phyloP scores from a whole-genome alignment of 2,797 vertebrate species.

The Chaenodraco wilsoni region DNA sequence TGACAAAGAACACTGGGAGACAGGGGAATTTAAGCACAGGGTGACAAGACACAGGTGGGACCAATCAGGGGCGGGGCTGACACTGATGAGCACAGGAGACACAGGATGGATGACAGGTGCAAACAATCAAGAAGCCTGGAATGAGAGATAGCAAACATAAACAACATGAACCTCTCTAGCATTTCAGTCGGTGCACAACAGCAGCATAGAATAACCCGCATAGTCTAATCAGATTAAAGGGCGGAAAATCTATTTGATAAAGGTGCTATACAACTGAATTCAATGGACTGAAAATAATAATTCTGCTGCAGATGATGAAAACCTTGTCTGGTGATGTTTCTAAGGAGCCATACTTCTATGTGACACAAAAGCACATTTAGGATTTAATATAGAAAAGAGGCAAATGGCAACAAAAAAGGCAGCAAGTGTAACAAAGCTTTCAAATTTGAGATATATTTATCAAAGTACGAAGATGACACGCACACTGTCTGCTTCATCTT shows the following conservation, averaged over 20 bases:
- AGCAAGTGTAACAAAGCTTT: not conserved
- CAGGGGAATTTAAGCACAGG: no score
- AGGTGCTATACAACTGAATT: slow-evolving; percentile 14
- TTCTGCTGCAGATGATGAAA: slow-evolving; percentile 37
- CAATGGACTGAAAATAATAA: slow-evolving; percentile 27
- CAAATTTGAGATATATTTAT: slow-evolving; percentile 5
- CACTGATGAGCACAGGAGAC: no score
- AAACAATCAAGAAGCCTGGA: no score
- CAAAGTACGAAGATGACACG: not conserved
- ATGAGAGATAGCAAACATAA: no score
- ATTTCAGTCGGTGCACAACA: not conserved
- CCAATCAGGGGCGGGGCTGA: no score
- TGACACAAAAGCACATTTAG: slow-evolving; percentile 17
- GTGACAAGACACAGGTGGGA: no score
- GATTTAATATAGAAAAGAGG: slow-evolving; percentile 18
- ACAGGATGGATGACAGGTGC: no score
- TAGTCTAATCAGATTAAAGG: slow-evolving; percentile 55
- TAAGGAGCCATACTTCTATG: not conserved
- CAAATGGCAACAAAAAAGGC: not conserved
- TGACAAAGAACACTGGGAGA: no score
- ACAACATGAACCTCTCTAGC: no score
- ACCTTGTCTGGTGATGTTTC: slow-evolving; percentile 20
- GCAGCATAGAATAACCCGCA: slow-evolving; percentile 45
- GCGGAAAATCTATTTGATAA: slow-evolving; percentile 41
- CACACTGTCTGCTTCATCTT: slow-evolving; percentile 6